These are phyloP conservation scores for Lophotriccus pileatus DNA, from an alignment of 2,797 vertebrate genomes.

Conservation along the genomic window DNA sequence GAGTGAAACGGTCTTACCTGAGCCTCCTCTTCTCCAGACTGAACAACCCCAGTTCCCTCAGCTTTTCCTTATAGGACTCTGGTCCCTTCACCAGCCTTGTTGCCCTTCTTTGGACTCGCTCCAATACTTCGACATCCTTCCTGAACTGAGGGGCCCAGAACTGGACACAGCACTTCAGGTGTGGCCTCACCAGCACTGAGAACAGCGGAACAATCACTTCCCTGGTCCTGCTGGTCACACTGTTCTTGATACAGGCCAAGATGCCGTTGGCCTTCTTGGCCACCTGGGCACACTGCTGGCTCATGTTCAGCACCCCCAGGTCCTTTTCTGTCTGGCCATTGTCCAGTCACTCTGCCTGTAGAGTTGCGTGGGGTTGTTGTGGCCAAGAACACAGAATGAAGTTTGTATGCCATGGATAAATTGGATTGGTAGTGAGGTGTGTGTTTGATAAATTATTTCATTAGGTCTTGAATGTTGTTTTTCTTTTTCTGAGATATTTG, in stretches of 20 bases:
- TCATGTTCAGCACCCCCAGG: not conserved
- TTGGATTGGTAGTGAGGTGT: not conserved
- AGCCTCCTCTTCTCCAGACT: not conserved
- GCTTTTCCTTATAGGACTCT: not conserved
- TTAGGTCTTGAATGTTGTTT: not conserved
- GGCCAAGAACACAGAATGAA: fast-evolving
- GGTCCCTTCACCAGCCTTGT: not conserved
- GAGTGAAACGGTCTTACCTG: not conserved
- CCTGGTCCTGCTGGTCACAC: not conserved
- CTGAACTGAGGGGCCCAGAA: not conserved
- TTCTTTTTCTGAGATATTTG: not conserved
- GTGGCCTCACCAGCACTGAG: not conserved
- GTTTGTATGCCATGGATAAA: not conserved
- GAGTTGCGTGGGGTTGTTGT: not conserved
- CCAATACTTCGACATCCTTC: not conserved
- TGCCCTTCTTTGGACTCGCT: not conserved
- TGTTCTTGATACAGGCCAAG: not conserved
- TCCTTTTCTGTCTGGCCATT: not conserved
- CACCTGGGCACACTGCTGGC: not conserved
- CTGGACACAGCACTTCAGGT: not conserved
- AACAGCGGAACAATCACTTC: not conserved
- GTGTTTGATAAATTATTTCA: not conserved
- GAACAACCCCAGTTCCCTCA: not conserved
- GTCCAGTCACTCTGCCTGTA: not conserved
- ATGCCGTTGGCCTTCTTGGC: not conserved